Base-by-base conservation (phyloP, 2,113 vertebrate genomes). In the Struthio camelus region DNA sequence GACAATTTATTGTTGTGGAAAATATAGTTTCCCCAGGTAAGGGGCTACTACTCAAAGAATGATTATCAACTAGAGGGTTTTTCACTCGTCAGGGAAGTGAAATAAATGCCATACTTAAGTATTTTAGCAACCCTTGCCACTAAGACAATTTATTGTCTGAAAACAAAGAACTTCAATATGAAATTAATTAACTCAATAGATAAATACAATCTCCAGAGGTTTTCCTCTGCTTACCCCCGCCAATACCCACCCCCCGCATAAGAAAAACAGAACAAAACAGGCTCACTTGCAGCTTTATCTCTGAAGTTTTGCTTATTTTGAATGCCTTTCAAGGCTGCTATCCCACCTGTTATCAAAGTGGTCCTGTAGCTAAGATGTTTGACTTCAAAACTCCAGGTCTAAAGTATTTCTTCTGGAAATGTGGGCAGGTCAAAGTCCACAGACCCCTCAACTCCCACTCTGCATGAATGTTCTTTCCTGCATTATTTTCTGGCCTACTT, bases 101-200 rank as follows among this genome's bases (percentile, higher is more conserved):
- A 94, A 69, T 44, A 96, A 95, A 93, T 67, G 46, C 51, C 59
- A 89, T 72, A 81, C 23, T 88, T 73, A 23, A 92, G 27, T 66
- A 65, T 85, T 96, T 92, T 69, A 92, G 53, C 66, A 93, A 2
- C 48, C 71, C 61, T 77, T 61, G 28, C 51, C 65, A 83, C 62
- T 80, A 50, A 71, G 67, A 81, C 5, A 4, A 86, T 86, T 93
- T 81, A 67, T 80, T 78, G 46, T 84, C 51, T 93, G n/a, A 18
- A 70, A 84, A 96, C 72, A 94, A 91, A 73, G 80, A 50, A 23
- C 48, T 94, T 61, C 84, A 94, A 93, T 50, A 89, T 70, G 72
- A 90, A 75, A 70, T 32, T 1, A 79, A 92, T 36, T 90, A 82
- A 66, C 22, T 91, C 46, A 70, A 48, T 61, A 88, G 80, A 93